Percentiles rank a stretch among this genome's conserved stretches.
Evolutionary conservation across 2,888 invertebrate genomes (phyloP).

Genomic region (Heliconius sara): DNA sequence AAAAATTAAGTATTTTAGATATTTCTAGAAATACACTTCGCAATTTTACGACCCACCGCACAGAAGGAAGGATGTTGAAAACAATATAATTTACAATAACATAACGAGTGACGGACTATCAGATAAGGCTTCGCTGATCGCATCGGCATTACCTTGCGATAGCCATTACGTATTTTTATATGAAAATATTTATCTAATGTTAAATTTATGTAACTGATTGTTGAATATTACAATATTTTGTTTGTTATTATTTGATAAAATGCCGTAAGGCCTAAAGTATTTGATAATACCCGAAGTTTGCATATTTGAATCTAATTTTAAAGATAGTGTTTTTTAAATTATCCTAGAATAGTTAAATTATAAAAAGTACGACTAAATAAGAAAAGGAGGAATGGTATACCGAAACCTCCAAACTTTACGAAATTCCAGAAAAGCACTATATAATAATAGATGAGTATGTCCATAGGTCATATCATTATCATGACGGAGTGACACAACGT

Average conservation of each 20-base stretch:
- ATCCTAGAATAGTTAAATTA: neutral
- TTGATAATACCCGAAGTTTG: neutral
- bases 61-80: conserved; percentile 43
- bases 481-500: too few species aligned
- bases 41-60: conserved; percentile 36
- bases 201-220: neutral
- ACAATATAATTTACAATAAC: conserved; percentile 40
- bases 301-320: neutral
- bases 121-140: conserved; percentile 33
- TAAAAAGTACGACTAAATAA: too few species aligned
- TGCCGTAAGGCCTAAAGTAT: neutral
- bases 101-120: conserved; percentile 40
- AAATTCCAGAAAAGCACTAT: too few species aligned
- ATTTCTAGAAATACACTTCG: neutral
- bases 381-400: too few species aligned
- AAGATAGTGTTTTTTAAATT: neutral
- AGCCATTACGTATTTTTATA: conserved; percentile 4
- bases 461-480: too few species aligned
- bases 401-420: too few species aligned
- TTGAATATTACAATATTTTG: too few species aligned
- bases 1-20: neutral
- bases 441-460: too few species aligned
- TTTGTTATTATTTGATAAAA: neutral
- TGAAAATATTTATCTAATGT: neutral
- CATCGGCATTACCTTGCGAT: conserved; percentile 21